Conservation (phyloP, 35 echinoderm and acorn worm species). For the Holothuria glaberrima region DNA sequence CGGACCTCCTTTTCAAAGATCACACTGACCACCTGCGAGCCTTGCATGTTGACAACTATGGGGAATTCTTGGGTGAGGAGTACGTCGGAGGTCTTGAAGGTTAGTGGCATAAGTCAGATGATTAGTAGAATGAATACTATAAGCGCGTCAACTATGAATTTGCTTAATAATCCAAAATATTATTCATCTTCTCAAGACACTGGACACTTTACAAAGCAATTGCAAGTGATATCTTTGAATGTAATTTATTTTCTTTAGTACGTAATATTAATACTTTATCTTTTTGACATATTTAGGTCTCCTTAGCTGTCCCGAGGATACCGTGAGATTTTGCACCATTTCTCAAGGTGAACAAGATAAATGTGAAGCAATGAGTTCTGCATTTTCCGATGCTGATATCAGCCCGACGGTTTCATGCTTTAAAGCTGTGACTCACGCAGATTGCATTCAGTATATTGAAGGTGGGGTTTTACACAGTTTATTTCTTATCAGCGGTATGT, state of each 20-base stretch:
- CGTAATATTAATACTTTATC: not conserved
- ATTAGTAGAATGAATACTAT: no score
- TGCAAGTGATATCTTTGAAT: no score
- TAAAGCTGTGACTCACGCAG: conserved; percentile 3
- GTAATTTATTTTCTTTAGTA: no score
- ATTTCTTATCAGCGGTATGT: no score
- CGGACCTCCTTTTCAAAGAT: conserved; percentile 79
- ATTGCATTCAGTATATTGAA: conserved; percentile 59
- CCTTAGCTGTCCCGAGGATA: conserved; percentile 63
- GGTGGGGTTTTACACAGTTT: not conserved
- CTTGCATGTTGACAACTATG: conserved; percentile 46
- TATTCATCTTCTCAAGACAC: no score
- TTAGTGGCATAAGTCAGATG: not conserved
- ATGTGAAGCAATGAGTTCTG: conserved; percentile 66
- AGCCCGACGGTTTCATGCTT: conserved; percentile 71
- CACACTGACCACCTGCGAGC: conserved; percentile 22
- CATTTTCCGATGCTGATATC: conserved; percentile 12
- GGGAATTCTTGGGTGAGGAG: conserved; percentile 55
- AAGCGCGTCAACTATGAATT: no score
- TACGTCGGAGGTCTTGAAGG: conserved; percentile 22
- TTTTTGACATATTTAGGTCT: conserved; percentile 59
- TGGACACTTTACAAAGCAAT: no score
- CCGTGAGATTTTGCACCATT: conserved; percentile 70
- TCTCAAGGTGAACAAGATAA: conserved; percentile 69
- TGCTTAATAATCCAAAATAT: no score